Evolutionary conservation across 2,797 vertebrate genomes (phyloP).

Genomic region (Onychomys arenicola): DNA sequence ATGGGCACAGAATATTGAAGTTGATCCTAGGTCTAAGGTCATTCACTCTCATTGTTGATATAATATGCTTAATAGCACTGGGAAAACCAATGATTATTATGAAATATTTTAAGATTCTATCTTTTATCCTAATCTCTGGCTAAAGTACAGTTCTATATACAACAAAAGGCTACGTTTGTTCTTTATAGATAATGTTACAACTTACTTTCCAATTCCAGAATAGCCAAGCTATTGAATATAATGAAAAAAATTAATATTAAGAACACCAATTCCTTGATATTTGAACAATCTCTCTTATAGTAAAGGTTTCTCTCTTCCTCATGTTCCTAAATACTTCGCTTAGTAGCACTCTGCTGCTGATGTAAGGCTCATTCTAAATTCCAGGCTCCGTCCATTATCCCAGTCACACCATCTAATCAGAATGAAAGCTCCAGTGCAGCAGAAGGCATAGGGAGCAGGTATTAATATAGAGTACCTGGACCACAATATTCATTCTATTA

Average conservation of each 20-base stretch:
- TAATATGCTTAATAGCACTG: constrained; percentile 38
- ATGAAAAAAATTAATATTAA: constrained; percentile 7
- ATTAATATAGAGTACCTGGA: constrained; percentile 27
- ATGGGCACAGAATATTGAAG: constrained; percentile 8
- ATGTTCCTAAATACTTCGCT: constrained; percentile 4
- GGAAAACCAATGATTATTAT: constrained; percentile 34
- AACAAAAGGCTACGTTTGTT: constrained; percentile 57
- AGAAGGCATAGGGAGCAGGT: constrained; percentile 10
- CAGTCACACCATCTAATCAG: constrained; percentile 16
- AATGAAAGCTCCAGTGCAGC: neutral
- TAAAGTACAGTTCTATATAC: constrained; percentile 4
- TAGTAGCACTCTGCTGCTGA: constrained; percentile 8
- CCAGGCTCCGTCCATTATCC: neutral
- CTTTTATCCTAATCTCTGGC: constrained; percentile 24
- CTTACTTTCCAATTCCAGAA: constrained; percentile 65
- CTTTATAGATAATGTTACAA: constrained; percentile 25
- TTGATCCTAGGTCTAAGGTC: constrained; percentile 43
- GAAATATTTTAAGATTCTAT: constrained; percentile 17
- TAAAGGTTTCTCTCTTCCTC: constrained; percentile 26
- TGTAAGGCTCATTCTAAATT: constrained; percentile 35
- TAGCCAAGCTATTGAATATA: constrained; percentile 53
- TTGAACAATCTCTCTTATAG: neutral
- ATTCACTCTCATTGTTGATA: constrained; percentile 41
- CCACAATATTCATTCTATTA: constrained; percentile 42
- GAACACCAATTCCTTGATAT: constrained; percentile 30